Base-by-base conservation (phyloP, 2,888 invertebrate genomes). In the Sturmia bella region DNA sequence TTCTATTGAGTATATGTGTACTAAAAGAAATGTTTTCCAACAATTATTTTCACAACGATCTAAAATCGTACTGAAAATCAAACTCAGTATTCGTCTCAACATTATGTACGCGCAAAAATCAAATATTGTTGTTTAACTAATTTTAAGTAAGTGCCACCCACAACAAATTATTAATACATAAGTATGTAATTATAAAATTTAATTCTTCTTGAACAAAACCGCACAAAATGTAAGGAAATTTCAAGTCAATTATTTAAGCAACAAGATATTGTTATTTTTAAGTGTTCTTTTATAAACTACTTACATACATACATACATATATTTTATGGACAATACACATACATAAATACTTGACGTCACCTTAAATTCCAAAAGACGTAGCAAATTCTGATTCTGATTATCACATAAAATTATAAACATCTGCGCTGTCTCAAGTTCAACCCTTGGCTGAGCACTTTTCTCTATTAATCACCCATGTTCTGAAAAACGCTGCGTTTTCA, bases 111-210 rank as follows among this genome's bases (percentile, higher is more conserved):
- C 72, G 79, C 74, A 78, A 75, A 57, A 61, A 69, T 27, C 21
- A 66, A 73, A 57, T 54, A 63, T 70, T 79, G 52, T 66, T 73
- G 45, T 79, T 79, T 73, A 79, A 80, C 72, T 77, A 75, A 59
- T 83, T 78, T 74, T 76, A 79, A 79, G 80, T 57, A 75, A 83
- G 76, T 81, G 83, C 84, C 84, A 81, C 84, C 84, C 84, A 81
- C 84, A 70, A 63, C 57, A 61, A 76, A 72, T 21, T 76, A 27
- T 54, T 54, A 70, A 21, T 57, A 63, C n/a, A n/a, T n/a, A n/a
- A n/a, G n/a, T n/a, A n/a, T n/a, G 50, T 80, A 45, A 73, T 45
- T 13, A 48, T 17, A 27, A 61, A 59, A 52, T 15, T 15, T 3
- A 19, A 39, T 48, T 15, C n/a, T 32, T 56, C 21, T 37, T n/a